A percentile compares a stretch with the other conserved stretches of the same genome.
These are phyloP conservation scores for Dromius quadrimaculatus DNA, from an alignment of 2,888 invertebrate species.

Conservation along the genomic window DNA sequence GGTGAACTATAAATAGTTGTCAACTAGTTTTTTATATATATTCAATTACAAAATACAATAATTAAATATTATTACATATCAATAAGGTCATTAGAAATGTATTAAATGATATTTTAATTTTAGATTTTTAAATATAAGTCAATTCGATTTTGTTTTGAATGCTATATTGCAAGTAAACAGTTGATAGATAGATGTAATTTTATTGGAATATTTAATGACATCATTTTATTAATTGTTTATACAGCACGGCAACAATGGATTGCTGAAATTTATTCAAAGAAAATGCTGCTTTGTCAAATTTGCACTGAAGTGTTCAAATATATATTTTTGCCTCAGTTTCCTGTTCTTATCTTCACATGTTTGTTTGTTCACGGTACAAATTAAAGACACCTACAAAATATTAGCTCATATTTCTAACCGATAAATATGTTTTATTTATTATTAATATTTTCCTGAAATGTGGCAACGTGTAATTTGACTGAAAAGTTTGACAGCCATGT, in stretches of 20 bases:
- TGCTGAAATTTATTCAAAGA: slow-evolving; percentile 12
- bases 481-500: slow-evolving; percentile 36
- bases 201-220: no score
- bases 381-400: not conserved
- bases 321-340: no score
- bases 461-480: slow-evolving; percentile 46
- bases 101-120: no score
- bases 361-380: no score
- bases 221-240: no score
- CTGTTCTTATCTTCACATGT: no score
- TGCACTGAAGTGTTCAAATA: no score
- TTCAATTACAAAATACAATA: not conserved
- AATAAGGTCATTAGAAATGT: no score
- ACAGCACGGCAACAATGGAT: slow-evolving; percentile 26
- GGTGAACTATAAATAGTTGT: not conserved
- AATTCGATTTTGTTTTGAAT: no score
- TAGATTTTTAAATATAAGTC: no score
- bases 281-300: slow-evolving; percentile 43
- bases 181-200: no score
- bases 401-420: not conserved
- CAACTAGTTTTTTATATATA: not conserved
- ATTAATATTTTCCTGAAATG: slow-evolving; percentile 6
- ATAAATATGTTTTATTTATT: not conserved
- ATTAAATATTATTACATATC: not conserved
- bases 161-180: no score